These are phyloP conservation scores for Knipowitschia caucasica DNA, from an alignment of 2,797 vertebrate species.

Conservation along the genomic window DNA sequence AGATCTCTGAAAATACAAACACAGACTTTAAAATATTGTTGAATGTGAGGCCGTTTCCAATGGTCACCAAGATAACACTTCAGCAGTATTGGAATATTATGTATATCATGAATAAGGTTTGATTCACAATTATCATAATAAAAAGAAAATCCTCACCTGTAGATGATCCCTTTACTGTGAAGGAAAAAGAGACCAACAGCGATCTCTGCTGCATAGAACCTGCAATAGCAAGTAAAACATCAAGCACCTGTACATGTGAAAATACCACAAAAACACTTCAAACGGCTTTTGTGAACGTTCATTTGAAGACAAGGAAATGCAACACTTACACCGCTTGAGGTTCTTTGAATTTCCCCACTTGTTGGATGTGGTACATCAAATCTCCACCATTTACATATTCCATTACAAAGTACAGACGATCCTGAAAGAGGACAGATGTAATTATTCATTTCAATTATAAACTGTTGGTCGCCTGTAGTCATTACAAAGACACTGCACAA, in stretches of 20 bases:
- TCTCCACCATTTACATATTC: constrained; percentile 96
- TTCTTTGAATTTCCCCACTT: constrained; percentile 94
- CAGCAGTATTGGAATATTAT: no score
- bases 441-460: neutral
- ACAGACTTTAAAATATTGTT: constrained; percentile 1
- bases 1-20: constrained; percentile 79
- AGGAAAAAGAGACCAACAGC: constrained; percentile 92
- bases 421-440: constrained; percentile 73
- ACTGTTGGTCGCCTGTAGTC: no score
- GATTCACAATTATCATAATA: neutral
- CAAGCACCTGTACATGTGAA: neutral
- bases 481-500: no score
- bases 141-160: constrained; percentile 78
- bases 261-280: neutral
- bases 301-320: no score
- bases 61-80: no score
- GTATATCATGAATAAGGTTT: no score
- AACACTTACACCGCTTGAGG: constrained; percentile 96
- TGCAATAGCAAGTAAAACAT: constrained; percentile 64
- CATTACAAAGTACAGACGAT: constrained; percentile 97
- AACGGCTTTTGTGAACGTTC: neutral
- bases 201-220: constrained; percentile 98
- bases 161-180: constrained; percentile 90
- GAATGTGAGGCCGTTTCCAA: no score
- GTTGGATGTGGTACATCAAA: constrained; percentile 90